These are phyloP conservation scores for Phylloscopus collybita DNA, from an alignment of 2,797 vertebrate genomes.

Conservation along the genomic window DNA sequence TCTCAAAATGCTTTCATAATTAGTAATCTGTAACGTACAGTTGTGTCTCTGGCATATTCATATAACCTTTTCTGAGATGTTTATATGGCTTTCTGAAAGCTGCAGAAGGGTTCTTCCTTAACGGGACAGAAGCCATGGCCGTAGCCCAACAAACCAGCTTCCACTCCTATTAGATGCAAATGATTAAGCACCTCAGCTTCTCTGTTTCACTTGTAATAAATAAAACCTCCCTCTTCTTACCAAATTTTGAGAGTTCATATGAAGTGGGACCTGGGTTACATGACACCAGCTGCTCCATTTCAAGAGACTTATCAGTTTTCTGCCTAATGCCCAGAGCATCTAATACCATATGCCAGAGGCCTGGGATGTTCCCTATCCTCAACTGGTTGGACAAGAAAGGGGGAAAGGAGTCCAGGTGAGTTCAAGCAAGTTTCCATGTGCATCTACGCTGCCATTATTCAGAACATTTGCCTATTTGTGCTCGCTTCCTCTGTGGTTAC, in stretches of 20 bases:
- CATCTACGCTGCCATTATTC: background rate
- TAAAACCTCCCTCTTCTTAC: background rate
- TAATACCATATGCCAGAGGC: conserved; percentile 6
- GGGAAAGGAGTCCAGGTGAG: conserved; percentile 25
- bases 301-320: conserved; percentile 1
- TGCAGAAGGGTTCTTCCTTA: background rate
- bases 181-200: background rate
- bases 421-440: conserved; percentile 23
- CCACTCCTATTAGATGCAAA: background rate
- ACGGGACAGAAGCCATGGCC: background rate
- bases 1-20: background rate
- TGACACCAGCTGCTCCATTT: background rate
- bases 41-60: background rate
- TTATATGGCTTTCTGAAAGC: background rate
- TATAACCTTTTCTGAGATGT: background rate
- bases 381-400: conserved; percentile 52
- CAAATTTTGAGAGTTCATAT: background rate
- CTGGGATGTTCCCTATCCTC: background rate
- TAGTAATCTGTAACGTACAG: background rate
- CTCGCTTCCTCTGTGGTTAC: background rate
- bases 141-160: background rate
- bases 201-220: background rate
- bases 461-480: conserved; percentile 31
- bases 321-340: background rate
- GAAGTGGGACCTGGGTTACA: background rate